Evolutionary conservation across 2,797 vertebrate species (phyloP).

Genomic region (Muscicapa comitata): DNA sequence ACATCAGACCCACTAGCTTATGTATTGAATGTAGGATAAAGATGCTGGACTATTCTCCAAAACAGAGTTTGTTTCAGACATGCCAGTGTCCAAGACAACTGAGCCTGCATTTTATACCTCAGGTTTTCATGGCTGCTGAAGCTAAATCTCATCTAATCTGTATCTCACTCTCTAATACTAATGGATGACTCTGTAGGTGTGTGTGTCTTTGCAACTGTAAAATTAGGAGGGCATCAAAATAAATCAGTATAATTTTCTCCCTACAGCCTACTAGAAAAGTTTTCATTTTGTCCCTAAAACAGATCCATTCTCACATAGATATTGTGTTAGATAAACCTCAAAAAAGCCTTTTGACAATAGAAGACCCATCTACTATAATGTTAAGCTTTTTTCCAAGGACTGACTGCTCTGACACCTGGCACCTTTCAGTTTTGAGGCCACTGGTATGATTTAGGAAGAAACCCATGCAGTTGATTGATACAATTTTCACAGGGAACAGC

Average conservation of each 20-base stretch:
- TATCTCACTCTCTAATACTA: background rate
- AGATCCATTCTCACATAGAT: background rate
- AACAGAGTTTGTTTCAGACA: background rate
- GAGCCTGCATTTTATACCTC: background rate
- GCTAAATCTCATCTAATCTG: background rate
- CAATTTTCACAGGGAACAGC: background rate
- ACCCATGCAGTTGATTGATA: background rate
- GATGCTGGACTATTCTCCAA: background rate
- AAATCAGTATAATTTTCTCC: background rate
- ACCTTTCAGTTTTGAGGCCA: background rate
- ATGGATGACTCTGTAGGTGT: background rate
- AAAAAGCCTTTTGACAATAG: background rate
- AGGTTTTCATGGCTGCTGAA: background rate
- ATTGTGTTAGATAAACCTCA: background rate
- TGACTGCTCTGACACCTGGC: background rate
- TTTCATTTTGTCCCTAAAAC: background rate
- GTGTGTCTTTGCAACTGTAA: background rate
- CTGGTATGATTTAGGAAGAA: background rate
- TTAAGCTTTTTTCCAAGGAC: background rate
- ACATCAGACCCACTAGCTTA: background rate
- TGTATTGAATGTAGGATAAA: fast-evolving
- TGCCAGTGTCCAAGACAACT: background rate
- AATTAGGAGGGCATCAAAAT: background rate
- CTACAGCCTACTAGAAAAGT: background rate
- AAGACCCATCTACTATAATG: background rate